Base-by-base conservation (phyloP, 2,113 vertebrate species). In the Atherinomorus stipes region DNA sequence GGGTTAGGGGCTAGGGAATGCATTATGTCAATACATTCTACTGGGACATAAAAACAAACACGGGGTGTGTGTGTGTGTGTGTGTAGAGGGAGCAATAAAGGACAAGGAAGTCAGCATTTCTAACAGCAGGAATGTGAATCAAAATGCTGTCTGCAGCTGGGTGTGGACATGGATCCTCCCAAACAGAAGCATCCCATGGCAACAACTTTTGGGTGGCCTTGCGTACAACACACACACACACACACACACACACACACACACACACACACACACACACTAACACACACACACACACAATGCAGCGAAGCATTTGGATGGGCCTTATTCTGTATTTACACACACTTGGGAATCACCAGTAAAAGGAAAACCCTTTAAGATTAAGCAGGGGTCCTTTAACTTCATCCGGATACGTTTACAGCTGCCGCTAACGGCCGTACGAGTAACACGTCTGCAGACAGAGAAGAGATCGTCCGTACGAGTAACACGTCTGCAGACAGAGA, bases 251-350 rank as follows among this genome's bases (percentile, higher is more conserved):
- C n/a, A n/a, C n/a, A n/a, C n/a, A n/a, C n/a, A n/a, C n/a, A n/a
- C n/a, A n/a, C n/a, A n/a, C n/a, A n/a, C n/a, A n/a, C n/a, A 34
- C 31, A 34, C 31, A 34, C 31, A 34, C 31, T 7, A 4, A 9
- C 31, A 34, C 31, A 34, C 31, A 34, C 31, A 34, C 31, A 40
- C 42, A 58, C 15, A 71, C n/a, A 70, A 25, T 22, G 62, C 45
- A 22, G 34, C 40, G 71, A 70, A 28, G 63, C 58, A 47, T 65
- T 22, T 74, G 60, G 80, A 82, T 18, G 57, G 34, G 64, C 10
- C 50, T 64, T 62, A 76, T 80, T 87, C 42, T n/a, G n/a, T 34
- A 71, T 76, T 69, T 74, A 42, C 72, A 72, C 42, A 52, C 64
- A 63, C 54, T 59, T 44, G 1, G 49, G 54, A 42, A 4, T 68